Evolutionary conservation across 2,888 invertebrate genomes (phyloP).

Genomic region (Lottia gigantea): DNA sequence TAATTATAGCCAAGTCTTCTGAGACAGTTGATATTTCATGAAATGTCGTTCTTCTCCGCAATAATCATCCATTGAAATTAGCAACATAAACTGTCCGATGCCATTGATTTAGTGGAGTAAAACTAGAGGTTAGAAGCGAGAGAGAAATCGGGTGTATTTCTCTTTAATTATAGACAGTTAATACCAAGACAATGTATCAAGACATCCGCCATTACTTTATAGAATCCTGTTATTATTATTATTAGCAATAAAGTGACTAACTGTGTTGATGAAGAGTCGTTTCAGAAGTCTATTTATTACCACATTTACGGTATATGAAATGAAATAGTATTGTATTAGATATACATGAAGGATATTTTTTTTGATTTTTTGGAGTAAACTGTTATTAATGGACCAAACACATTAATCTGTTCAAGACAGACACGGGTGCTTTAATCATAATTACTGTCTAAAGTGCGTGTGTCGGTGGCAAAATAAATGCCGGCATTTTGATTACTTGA

Average conservation of each 20-base stretch:
- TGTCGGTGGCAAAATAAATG: constrained; percentile 7
- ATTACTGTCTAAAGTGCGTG: constrained; percentile 17
- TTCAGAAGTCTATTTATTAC: no score
- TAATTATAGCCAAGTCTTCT: no score
- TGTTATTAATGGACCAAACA: no score
- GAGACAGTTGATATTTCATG: no score
- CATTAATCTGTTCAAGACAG: no score
- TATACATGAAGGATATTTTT: no score
- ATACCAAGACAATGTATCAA: neutral
- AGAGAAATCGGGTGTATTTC: neutral
- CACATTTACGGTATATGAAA: no score
- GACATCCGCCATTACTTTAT: constrained; percentile 4
- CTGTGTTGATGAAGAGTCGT: no score
- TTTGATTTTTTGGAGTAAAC: no score
- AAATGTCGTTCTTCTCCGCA: neutral
- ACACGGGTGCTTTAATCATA: constrained; percentile 14
- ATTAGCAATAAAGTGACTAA: no score
- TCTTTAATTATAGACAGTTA: constrained; percentile 5
- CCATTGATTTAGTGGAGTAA: neutral
- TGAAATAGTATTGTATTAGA: no score
- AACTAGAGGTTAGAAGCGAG: constrained; percentile 4
- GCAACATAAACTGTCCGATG: neutral
- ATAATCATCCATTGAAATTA: constrained; percentile 1
- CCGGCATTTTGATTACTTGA: constrained; percentile 20
- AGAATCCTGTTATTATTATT: neutral